Evolutionary conservation across 1,140 invertebrate genomes (phyloP), one percentile per base, ranked within the genome.

Genomic region (Cherax quadricarinatus): DNA sequence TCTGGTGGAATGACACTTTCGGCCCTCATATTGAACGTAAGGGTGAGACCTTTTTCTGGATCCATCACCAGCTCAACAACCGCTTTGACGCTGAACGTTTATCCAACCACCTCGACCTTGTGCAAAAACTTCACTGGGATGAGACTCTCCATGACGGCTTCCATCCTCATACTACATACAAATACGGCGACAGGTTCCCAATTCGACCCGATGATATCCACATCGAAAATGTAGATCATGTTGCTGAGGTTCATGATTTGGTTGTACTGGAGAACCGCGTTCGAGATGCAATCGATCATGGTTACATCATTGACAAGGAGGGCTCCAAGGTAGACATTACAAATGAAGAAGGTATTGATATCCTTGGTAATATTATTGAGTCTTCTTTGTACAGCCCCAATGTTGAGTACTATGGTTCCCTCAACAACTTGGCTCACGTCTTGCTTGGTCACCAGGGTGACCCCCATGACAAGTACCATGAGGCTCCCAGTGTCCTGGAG

Each of bases 361-460:
- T 81, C 48, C 48, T 81, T 24, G 79, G 79, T 51, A 30, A 81
- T n/a, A 30, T 81, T 10, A 81, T 81, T 57, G 79, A 81, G 79
- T 81, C 79, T 10, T 81, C 48, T 57, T 3, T 81, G 79, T 81
- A 81, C 79, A 81, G 48, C 79, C 79, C 79, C 51, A 51, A 81
- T 30, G 6, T 3, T 49, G 79, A 81, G 10, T 81, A 49, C 79
- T 81, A 81, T 30, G 79, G 79, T 16, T 49, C 79, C 18, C 48
- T 81, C 0, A 16, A 81, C 79, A 81, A 81, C 79, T 41, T 81
- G 79, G 79, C 7, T 57, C 79, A 81, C 41, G 30, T 49, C 10
- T 10, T 81, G 79, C 21, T 81, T 49, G 79, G 41, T 48, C 79
- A 30, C 10, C 79, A 81, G 79, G 79, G 41, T 51, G 79, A 81